Evolutionary conservation across 1,140 invertebrate genomes (phyloP).

Genomic region (Portunus trituberculatus): DNA sequence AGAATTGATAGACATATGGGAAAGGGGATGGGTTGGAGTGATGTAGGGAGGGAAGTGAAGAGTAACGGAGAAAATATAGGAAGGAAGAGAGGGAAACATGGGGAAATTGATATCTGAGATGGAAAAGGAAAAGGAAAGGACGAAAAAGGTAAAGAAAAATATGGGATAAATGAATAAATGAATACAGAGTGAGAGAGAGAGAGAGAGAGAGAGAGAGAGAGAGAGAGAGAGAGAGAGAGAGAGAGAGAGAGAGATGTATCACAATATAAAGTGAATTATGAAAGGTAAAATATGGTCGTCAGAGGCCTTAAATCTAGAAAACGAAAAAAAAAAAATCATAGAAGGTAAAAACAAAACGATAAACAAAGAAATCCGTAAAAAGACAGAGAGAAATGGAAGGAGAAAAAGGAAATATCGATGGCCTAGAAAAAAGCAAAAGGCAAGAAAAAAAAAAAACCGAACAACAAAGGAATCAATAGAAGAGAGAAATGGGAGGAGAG

Average conservation of each 20-base stretch:
- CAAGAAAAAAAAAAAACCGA: background rate
- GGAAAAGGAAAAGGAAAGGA: background rate
- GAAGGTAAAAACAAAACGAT: background rate
- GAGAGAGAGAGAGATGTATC: background rate
- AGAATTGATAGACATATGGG: too few relatives aligned
- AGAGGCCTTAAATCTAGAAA: too few relatives aligned
- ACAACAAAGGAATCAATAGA: background rate
- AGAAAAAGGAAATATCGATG: background rate
- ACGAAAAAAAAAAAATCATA: background rate
- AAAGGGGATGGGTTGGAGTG: too few relatives aligned
- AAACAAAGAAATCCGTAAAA: background rate
- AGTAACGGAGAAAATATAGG: background rate
- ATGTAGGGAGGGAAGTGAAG: too few relatives aligned
- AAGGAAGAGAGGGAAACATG: background rate
- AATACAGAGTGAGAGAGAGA: background rate
- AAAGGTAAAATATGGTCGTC: background rate
- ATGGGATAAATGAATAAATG: too few relatives aligned
- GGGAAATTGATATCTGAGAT: background rate
- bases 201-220: background rate
- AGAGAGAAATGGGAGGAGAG: background rate
- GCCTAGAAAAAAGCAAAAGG: too few relatives aligned
- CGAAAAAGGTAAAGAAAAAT: background rate
- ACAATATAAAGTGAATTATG: background rate
- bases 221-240: background rate
- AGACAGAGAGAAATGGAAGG: background rate